These are phyloP conservation scores for Samia ricini DNA, from an alignment of 1,140 invertebrate genomes.

Conservation along the genomic window DNA sequence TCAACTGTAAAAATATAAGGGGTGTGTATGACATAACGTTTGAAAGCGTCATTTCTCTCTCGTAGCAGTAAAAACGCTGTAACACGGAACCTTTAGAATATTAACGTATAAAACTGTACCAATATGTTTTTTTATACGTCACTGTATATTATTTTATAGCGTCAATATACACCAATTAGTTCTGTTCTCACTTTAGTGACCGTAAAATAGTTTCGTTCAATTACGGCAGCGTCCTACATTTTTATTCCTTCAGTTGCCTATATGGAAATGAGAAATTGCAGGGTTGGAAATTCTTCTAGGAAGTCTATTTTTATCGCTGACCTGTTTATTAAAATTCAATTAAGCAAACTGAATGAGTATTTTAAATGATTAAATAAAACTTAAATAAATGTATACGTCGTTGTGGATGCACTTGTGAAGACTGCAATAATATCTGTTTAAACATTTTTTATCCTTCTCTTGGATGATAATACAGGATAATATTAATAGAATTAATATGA, in stretches of 20 bases:
- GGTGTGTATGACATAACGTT: background rate
- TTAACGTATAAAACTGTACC: background rate
- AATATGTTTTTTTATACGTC: background rate
- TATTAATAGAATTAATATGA: too few relatives aligned
- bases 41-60: background rate
- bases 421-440: too few relatives aligned
- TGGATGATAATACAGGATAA: too few relatives aligned
- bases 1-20: background rate
- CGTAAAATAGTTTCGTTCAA: slow-evolving; percentile 33
- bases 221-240: slow-evolving; percentile 18
- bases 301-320: background rate
- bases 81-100: background rate
- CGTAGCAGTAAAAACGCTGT: background rate
- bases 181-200: slow-evolving; percentile 27
- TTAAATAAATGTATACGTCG: too few relatives aligned
- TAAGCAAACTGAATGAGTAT: too few relatives aligned
- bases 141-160: slow-evolving; percentile 23
- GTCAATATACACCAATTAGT: slow-evolving; percentile 29
- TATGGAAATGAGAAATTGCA: slow-evolving; percentile 9
- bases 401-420: too few relatives aligned
- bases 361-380: background rate
- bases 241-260: slow-evolving; percentile 23
- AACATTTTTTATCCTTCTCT: too few relatives aligned
- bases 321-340: background rate
- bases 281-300: background rate